Base-by-base conservation (phyloP, 2,797 vertebrate genomes). In the Anguilla megastoma region DNA sequence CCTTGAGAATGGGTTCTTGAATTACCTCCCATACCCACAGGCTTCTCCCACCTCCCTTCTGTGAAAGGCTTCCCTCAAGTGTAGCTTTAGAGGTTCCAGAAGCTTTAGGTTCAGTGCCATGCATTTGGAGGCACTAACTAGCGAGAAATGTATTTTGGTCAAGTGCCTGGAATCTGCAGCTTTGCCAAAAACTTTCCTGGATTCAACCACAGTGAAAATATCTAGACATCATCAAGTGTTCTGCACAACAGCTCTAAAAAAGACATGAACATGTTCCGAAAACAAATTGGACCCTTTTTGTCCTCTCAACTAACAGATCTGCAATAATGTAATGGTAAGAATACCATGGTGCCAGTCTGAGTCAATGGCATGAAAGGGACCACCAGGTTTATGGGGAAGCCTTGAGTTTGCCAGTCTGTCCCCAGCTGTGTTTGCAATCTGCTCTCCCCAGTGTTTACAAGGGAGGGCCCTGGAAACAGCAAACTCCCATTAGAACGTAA, bases 341-440 rank as follows among this genome's bases (percentile, higher is more conserved):
- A 66, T 41, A 45, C 33, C 54, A 18, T 21, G 58, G 63, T 27
- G n/a, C 41, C 71, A 66, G 85, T 50, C 3, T 86, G 76, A 82
- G 45, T 54, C 85, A 24, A 10, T 63, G 84, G 58, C 71, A 86
- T 33, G 9, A 69, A 12, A 0, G 12, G 85, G 41, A 16, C 45
- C 45, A 41, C 5, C 36, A 56, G 27, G 69, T 41, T 63, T 33
- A 30, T 54, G 60, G n/a, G 48, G 30, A 9, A 66, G 80, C 85
- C 16, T 83, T 85, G 14, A 18, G 85, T 54, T 50, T 74, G n/a
- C 3, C 14, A 58, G 50, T 86, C 4, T 30, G 50, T 63, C 66
- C 85, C 87, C 89, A 90, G 89, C 89, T 88, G 89, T 88, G 83
- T 90, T 88, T 88, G 87, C 82, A 85, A 88, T 90, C 86, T 87